Evolutionary conservation across 2,113 vertebrate species (phyloP).

Genomic region (Nesospiza acunhae): DNA sequence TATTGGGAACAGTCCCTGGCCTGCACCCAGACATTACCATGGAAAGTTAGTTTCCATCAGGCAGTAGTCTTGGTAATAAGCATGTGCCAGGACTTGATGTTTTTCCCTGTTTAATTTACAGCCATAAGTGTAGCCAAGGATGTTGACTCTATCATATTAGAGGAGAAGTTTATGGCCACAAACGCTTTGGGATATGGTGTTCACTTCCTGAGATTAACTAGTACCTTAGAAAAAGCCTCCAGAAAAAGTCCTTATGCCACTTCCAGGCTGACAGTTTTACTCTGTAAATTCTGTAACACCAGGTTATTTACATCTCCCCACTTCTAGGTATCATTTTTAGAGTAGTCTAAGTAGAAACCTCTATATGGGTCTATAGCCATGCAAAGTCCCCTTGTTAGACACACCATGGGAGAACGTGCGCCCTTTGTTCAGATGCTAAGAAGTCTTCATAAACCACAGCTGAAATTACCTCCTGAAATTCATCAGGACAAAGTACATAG

Average conservation of each 20-base stretch:
- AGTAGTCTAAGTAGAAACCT: background rate
- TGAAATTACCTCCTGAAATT: background rate
- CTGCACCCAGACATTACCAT: background rate
- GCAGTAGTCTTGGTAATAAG: background rate
- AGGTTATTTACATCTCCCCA: background rate
- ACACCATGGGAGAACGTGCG: background rate
- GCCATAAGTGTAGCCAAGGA: background rate
- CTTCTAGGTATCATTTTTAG: background rate
- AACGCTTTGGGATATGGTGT: background rate
- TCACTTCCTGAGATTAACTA: background rate
- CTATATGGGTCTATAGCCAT: background rate
- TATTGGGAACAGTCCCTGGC: slow-evolving; percentile 37
- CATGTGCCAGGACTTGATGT: background rate
- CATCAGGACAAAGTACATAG: background rate
- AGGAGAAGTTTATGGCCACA: background rate
- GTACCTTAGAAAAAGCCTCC: background rate
- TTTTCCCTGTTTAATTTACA: background rate
- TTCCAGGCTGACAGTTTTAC: background rate
- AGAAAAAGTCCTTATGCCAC: background rate
- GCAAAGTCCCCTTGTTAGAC: background rate
- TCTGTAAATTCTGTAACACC: background rate
- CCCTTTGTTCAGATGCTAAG: background rate
- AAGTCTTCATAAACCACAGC: background rate
- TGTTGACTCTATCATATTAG: background rate
- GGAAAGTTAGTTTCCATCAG: slow-evolving; percentile 5